These are phyloP conservation scores for Serranus cabrilla DNA, from an alignment of 2,797 vertebrate genomes.

Conservation along the genomic window DNA sequence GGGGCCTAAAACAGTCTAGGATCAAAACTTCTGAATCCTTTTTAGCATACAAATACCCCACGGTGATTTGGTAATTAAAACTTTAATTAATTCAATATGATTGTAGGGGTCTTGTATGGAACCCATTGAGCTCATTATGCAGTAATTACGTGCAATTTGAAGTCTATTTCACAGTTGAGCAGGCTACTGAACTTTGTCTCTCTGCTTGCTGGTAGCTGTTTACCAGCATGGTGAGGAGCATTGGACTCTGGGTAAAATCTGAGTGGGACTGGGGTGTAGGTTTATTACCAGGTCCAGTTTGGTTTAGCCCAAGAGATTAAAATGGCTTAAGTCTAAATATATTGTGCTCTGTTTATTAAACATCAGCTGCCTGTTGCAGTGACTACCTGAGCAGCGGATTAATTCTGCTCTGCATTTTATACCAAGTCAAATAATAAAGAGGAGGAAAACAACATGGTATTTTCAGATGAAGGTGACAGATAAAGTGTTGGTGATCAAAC, in stretches of 20 bases:
- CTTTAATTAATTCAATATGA: constrained; percentile 80
- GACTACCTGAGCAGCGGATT: background rate
- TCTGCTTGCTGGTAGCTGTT: constrained; percentile 58
- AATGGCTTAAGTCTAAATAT: constrained; percentile 31
- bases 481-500: constrained; percentile 30
- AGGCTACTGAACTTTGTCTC: constrained; percentile 72
- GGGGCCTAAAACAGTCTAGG: constrained; percentile 3
- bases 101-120: constrained; percentile 70
- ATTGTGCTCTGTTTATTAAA: constrained; percentile 22
- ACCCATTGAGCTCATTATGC: constrained; percentile 78
- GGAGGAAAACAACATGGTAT: background rate
- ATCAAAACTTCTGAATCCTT: constrained; percentile 57
- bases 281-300: constrained; percentile 42
- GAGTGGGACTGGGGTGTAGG: constrained; percentile 20
- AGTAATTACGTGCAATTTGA: constrained; percentile 82
- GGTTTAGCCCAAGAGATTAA: constrained; percentile 41
- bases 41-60: constrained; percentile 65
- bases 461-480: constrained; percentile 29
- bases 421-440: background rate
- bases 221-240: constrained; percentile 40
- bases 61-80: constrained; percentile 79
- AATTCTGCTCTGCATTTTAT: constrained; percentile 1
- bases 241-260: constrained; percentile 53
- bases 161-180: constrained; percentile 86
- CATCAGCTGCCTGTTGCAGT: constrained; percentile 11